Evolutionary conservation across 2,797 vertebrate species (phyloP), one percentile per base, ranked within the genome.

Genomic region (Poecilia gillii): DNA sequence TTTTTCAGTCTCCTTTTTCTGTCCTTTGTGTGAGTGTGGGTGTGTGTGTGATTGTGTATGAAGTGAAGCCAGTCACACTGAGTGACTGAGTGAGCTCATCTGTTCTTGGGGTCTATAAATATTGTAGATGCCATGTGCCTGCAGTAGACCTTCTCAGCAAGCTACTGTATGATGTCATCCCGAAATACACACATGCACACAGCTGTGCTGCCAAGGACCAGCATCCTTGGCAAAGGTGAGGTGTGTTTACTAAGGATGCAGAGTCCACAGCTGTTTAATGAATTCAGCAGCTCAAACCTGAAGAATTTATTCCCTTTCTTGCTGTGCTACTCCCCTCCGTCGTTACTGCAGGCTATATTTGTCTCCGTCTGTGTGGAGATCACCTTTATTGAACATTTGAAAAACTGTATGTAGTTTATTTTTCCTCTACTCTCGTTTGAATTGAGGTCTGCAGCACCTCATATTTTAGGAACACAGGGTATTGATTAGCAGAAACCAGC

Each of bases 131-230:
- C 92, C 90, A 86, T 86, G 90, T 85, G 91, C 91, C 91, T 90
- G 91, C 90, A 95, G 93, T 91, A 86, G 91, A 90, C 93, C 87
- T 90, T 93, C 90, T 93, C 89, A 85, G 90, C 83, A 85, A 90
- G 90, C 86, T 92, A 89, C 90, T 92, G 87, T 93, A 94, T 95
- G 95, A 96, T 95, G 94, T 95, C 94, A 96, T 94, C 88, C 87
- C 90, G 85, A 87, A 86, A 91, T 91, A 90, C 51, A n/a, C 89
- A 90, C 84, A 46, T 25, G 77, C 73, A 73, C 85, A 92, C 88
- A 90, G 79, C 87, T 91, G 88, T 88, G 76, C 83, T 87, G 84
- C 81, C 84, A 89, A 90, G 82, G 74, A 74, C 88, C 82, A 72
- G 92, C 88, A 90, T 86, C 91, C 89, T 91, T 91, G 87, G 88